phyloP scores from a whole-genome alignment of 2,113 vertebrate genomes.

The Tychaedon coryphoeus region DNA sequence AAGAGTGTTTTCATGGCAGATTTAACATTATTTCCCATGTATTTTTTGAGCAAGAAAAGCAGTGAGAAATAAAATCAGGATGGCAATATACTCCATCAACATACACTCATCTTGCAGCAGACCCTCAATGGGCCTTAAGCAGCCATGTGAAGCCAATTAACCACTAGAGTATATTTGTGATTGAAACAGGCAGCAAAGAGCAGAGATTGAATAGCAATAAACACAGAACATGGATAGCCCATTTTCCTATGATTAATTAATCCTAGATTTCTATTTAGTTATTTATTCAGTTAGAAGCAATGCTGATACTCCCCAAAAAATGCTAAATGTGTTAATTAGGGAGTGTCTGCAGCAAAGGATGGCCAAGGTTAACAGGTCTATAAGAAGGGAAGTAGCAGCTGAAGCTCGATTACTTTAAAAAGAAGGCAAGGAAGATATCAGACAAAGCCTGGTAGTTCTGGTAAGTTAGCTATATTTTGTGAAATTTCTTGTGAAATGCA shows the following conservation, averaged over 20 bases:
- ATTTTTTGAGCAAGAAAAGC: neutral
- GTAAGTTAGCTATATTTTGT: neutral
- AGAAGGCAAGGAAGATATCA: fast-evolving
- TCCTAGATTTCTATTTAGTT: neutral
- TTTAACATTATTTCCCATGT: neutral
- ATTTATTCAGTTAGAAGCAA: neutral
- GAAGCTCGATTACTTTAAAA: neutral
- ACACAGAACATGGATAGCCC: neutral
- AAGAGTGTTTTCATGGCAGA: neutral
- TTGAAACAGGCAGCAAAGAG: neutral
- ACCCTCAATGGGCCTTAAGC: neutral
- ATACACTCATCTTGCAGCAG: neutral
- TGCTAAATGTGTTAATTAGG: neutral
- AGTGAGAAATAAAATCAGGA: neutral
- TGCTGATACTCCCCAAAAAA: neutral
- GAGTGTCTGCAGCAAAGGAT: neutral
- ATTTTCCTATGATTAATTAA: neutral
- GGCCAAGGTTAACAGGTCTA: neutral
- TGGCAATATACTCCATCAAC: neutral
- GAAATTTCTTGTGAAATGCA: fast-evolving
- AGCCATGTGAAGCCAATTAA: neutral
- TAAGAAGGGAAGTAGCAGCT: neutral
- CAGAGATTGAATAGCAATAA: neutral
- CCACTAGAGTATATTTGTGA: neutral
- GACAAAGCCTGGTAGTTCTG: fast-evolving